Percentiles rank a stretch among this genome's conserved stretches.
phyloP scores from a whole-genome alignment of 2,113 vertebrate species.

The Sinosuthora webbiana region DNA sequence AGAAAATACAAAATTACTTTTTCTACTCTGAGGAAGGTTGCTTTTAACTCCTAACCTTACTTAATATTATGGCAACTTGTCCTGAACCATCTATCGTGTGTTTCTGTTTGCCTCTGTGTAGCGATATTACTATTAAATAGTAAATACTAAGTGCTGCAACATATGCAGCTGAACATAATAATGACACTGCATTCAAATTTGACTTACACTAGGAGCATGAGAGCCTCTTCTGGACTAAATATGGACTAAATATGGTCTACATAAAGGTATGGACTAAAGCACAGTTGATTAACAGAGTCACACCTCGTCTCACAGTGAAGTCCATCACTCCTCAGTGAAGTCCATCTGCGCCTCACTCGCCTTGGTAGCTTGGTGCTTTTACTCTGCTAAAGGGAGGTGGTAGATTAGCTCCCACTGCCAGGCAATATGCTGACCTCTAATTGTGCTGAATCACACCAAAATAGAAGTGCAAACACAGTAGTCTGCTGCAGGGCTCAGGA shows the following conservation, averaged over 20 bases:
- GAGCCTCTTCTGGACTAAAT: not conserved
- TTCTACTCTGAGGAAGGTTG: not conserved
- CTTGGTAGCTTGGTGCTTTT: not conserved
- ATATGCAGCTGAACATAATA: not conserved
- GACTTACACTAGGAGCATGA: not conserved
- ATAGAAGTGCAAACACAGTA: not conserved
- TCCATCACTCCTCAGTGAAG: not conserved
- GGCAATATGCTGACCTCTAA: not conserved
- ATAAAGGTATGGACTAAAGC: not conserved
- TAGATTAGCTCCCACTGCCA: not conserved
- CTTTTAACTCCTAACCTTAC: not conserved
- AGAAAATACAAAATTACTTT: not conserved
- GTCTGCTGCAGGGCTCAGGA: not conserved
- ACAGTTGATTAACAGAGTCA: not conserved
- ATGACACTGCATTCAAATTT: not conserved
- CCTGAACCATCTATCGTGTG: not conserved
- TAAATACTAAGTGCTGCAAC: not conserved
- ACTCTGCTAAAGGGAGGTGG: not conserved
- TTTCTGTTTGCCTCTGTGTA: not conserved
- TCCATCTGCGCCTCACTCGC: not conserved
- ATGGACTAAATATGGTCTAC: not conserved
- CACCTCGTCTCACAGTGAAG: not conserved
- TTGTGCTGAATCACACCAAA: not conserved
- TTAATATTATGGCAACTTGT: not conserved
- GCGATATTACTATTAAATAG: fast-evolving